phyloP scores from a whole-genome alignment of 2,797 vertebrate species.

The Enteromius radiatus region DNA sequence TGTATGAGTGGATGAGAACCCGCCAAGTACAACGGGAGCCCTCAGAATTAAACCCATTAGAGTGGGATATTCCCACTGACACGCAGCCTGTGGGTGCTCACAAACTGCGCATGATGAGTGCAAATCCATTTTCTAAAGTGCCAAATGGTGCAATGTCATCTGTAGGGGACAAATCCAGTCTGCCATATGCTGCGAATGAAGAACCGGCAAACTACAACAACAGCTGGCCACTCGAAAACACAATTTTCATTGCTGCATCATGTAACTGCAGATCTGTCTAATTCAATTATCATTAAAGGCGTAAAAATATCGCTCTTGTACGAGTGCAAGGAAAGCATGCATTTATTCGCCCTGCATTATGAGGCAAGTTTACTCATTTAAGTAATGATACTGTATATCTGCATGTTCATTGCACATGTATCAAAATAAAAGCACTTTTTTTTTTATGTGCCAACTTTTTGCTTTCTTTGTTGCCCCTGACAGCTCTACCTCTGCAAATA shows the following conservation, averaged over 20 bases:
- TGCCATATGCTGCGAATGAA: constrained; percentile 60
- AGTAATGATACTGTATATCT: constrained; percentile 5
- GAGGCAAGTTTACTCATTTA: background rate
- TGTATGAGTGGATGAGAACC: constrained; percentile 40
- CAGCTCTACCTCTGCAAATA: constrained; percentile 62
- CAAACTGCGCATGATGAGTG: constrained; percentile 46
- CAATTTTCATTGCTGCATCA: constrained; percentile 52
- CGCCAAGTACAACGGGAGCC: constrained; percentile 51
- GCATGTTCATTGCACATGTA: background rate
- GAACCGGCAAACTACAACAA: constrained; percentile 54
- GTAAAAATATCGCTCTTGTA: constrained; percentile 29
- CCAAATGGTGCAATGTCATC: constrained; percentile 66
- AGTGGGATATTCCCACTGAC: constrained; percentile 46
- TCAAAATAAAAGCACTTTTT: background rate
- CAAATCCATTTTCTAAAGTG: constrained; percentile 57
- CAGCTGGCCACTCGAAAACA: constrained; percentile 64
- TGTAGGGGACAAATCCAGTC: constrained; percentile 60
- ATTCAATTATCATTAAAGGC: constrained; percentile 50
- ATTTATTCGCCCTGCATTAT: background rate
- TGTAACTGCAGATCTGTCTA: constrained; percentile 53
- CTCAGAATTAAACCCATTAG: constrained; percentile 57
- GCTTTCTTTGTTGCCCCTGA: constrained; percentile 65
- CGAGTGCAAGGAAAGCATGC: background rate
- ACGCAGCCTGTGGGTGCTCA: constrained; percentile 48
- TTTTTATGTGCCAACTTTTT: constrained; percentile 30